Evolutionary conservation across 2,113 vertebrate genomes (phyloP).

Genomic region (Clarias batrachus): DNA sequence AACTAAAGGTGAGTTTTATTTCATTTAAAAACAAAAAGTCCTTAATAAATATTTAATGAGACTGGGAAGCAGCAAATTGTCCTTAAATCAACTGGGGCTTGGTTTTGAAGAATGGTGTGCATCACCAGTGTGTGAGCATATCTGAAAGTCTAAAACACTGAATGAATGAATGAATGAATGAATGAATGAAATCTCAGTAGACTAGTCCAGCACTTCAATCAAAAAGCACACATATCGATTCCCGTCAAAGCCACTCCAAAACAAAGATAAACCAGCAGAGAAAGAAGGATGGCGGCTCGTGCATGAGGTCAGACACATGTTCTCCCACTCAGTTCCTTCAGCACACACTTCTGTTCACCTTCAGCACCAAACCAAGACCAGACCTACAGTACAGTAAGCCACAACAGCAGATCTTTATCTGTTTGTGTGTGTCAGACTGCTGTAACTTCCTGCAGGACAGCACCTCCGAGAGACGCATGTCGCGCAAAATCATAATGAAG

Average conservation of each 20-base stretch:
- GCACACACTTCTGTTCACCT: constrained; percentile 1
- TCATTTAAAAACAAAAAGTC: background rate
- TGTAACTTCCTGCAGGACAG: constrained; percentile 25
- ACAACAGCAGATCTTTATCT: background rate
- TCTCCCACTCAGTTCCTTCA: background rate
- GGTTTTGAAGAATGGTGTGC: background rate
- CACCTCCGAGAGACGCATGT: background rate
- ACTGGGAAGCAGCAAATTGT: background rate
- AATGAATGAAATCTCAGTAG: background rate
- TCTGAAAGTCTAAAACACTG: background rate
- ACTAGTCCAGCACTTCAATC: background rate
- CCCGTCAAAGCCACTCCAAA: background rate
- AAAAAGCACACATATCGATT: background rate
- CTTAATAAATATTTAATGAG: background rate
- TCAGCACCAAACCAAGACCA: background rate
- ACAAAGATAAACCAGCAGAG: background rate
- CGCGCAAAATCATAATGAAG: background rate
- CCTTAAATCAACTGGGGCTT: background rate
- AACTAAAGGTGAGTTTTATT: background rate
- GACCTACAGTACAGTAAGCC: background rate
- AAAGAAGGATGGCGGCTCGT: background rate
- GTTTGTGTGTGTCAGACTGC: background rate
- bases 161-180: background rate
- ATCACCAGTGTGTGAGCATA: background rate
- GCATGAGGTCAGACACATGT: constrained; percentile 19